A percentile compares a stretch with the other conserved stretches of the same genome.
These are phyloP conservation scores for Molanna angustata DNA, from an alignment of 2,888 invertebrate genomes.

Conservation along the genomic window DNA sequence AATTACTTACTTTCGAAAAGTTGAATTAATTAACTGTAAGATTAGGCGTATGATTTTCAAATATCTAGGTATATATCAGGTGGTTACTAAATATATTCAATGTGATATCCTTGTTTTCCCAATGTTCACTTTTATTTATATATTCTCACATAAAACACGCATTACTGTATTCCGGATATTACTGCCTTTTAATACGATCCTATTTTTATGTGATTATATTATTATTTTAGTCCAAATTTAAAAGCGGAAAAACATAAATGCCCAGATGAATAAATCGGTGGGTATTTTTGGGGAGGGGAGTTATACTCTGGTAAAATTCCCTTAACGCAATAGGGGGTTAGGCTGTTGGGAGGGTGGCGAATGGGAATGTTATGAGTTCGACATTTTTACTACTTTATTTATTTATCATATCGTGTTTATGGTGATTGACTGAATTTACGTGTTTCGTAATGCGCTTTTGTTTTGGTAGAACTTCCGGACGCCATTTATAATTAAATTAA, in stretches of 20 bases:
- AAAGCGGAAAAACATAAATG: constrained; percentile 30
- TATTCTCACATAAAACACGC: constrained; percentile 25
- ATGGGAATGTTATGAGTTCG: constrained; percentile 10
- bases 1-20: too few species aligned
- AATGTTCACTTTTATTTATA: constrained; percentile 21
- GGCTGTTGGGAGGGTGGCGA: too few species aligned
- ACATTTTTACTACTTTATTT: constrained; percentile 28
- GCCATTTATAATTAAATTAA: too few species aligned
- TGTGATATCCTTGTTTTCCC: too few species aligned
- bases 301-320: neutral
- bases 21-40: too few species aligned
- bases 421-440: constrained; percentile 20
- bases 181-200: constrained; percentile 29
- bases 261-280: constrained; percentile 15
- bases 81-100: too few species aligned
- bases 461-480: too few species aligned
- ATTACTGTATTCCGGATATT: constrained; percentile 23
- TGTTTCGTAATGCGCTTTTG: neutral
- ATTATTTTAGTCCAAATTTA: constrained; percentile 26
- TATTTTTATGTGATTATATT: constrained; percentile 29
- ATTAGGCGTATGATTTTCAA: too few species aligned
- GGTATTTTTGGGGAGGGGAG: neutral
- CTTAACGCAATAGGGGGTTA: too few species aligned
- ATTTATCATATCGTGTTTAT: constrained; percentile 28
- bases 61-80: too few species aligned